Conservation (phyloP, 2,113 vertebrate species). For the Nothocercus nigrocapillus region DNA sequence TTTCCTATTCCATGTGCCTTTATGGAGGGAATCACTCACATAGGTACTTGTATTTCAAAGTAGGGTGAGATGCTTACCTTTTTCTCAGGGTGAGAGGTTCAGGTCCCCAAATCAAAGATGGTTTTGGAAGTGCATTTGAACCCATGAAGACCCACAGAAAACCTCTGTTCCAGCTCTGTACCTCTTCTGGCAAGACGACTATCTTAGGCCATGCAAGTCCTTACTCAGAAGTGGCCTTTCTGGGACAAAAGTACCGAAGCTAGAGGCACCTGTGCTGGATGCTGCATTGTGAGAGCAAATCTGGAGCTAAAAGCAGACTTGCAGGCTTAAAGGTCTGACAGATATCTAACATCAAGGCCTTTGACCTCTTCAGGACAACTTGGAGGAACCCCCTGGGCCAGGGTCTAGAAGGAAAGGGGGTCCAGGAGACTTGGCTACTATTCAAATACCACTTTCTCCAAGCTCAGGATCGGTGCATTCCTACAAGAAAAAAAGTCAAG, state of each 20-base stretch:
- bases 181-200: background rate
- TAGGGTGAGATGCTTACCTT: background rate
- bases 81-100: background rate
- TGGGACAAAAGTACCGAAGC: background rate
- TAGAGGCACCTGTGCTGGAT: background rate
- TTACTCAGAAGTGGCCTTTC: background rate
- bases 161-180: background rate
- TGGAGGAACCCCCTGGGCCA: too few relatives aligned
- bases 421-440: too few relatives aligned
- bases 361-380: too few relatives aligned
- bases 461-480: too few relatives aligned
- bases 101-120: background rate
- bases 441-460: too few relatives aligned
- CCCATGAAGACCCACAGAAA: background rate
- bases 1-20: background rate
- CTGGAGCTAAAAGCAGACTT: background rate
- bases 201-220: background rate
- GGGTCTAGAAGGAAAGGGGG: too few relatives aligned
- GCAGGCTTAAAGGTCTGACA: background rate
- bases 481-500: too few relatives aligned
- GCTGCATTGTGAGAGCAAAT: accelerated
- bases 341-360: too few relatives aligned
- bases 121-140: background rate
- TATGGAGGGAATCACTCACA: background rate
- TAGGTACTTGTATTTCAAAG: background rate